A percentile compares a stretch with the other conserved stretches of the same genome.
Evolutionary conservation across 2,888 invertebrate genomes (phyloP).

Genomic region (Pediacus dermestoides): DNA sequence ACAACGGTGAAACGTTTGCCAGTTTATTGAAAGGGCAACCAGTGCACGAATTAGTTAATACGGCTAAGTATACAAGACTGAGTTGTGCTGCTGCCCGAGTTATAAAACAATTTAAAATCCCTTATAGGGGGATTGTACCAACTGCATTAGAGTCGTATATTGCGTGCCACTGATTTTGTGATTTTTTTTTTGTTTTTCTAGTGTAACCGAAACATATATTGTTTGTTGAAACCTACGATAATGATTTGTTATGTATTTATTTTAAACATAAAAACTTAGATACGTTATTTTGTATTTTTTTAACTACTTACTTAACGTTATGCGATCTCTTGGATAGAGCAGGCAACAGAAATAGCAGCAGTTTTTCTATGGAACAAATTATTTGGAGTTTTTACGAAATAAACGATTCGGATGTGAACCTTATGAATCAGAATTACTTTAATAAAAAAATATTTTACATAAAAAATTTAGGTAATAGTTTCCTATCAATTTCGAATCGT

Average conservation of each 20-base stretch:
- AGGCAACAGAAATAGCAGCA: no score
- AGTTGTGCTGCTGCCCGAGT: slow-evolving; percentile 83
- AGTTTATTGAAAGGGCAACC: slow-evolving; percentile 63
- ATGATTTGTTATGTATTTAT: slow-evolving; percentile 1
- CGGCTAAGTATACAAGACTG: slow-evolving; percentile 73
- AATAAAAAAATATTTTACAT: no score
- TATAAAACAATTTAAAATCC: slow-evolving; percentile 67
- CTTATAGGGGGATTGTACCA: slow-evolving; percentile 69
- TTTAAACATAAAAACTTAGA: background rate
- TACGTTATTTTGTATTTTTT: no score
- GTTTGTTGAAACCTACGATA: slow-evolving; percentile 22
- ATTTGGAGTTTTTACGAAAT: no score
- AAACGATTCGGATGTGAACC: no score
- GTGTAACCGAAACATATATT: slow-evolving; percentile 15
- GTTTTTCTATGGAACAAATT: no score
- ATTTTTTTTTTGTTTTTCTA: slow-evolving; percentile 14
- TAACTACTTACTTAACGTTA: no score
- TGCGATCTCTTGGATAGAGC: no score
- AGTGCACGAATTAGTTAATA: slow-evolving; percentile 67
- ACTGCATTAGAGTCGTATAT: slow-evolving; percentile 74
- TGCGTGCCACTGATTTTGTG: slow-evolving; percentile 42
- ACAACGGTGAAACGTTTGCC: slow-evolving; percentile 72
- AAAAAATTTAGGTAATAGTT: no score
- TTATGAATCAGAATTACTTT: no score
- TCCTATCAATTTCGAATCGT: no score